Conservation (phyloP, 2,797 vertebrate genomes). For the Simalia tracyae region DNA sequence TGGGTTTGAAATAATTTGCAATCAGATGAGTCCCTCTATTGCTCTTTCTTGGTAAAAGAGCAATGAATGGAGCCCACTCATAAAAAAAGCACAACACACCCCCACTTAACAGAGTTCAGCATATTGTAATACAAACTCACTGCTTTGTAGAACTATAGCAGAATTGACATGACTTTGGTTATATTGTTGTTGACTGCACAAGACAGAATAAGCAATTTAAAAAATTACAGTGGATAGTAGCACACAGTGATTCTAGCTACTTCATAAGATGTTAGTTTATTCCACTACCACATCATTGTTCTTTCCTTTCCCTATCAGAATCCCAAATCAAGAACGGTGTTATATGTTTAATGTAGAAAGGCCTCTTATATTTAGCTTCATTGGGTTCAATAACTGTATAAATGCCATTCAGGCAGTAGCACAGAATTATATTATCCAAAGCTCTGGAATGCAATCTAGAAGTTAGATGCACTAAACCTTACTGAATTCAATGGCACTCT, state of each 20-base stretch:
- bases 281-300: not conserved
- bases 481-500: not conserved
- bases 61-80: not conserved
- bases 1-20: constrained; percentile 37
- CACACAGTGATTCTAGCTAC: not conserved
- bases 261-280: constrained; percentile 3
- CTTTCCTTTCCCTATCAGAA: constrained; percentile 9
- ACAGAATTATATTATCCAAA: not conserved
- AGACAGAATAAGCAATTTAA: constrained; percentile 16
- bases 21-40: not conserved
- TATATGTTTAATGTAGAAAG: not conserved
- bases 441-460: not conserved
- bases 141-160: constrained; percentile 16
- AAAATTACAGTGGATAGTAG: not conserved
- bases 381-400: not conserved
- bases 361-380: not conserved
- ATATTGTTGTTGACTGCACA: not conserved
- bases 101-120: constrained; percentile 19
- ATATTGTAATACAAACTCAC: constrained; percentile 22
- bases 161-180: not conserved
- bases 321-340: not conserved
- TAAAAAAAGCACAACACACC: not conserved
- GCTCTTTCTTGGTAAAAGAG: constrained; percentile 17
- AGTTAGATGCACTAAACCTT: not conserved
- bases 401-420: not conserved